phyloP scores from a whole-genome alignment of 2,888 invertebrate genomes.

The Lasius fuliginosus region DNA sequence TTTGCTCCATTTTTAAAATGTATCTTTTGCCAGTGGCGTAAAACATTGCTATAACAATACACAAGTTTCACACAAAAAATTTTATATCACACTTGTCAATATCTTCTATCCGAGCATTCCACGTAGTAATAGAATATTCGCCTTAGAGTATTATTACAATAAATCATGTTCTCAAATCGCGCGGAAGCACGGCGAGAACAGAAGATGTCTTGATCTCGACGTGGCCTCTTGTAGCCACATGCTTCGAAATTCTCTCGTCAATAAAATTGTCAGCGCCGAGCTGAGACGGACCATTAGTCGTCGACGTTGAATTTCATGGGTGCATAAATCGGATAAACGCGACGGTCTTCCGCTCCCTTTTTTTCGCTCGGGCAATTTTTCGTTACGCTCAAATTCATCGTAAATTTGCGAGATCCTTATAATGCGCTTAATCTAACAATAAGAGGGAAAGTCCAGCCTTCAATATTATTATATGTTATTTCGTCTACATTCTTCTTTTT shows the following conservation, averaged over 20 bases:
- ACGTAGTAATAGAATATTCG: neutral
- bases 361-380: neutral
- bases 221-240: neutral
- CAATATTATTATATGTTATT: no score
- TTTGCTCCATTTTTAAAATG: neutral
- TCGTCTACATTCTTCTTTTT: neutral
- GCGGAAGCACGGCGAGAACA: neutral
- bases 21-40: neutral
- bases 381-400: conserved; percentile 21
- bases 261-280: conserved; percentile 21
- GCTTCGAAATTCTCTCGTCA: neutral
- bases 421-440: neutral
- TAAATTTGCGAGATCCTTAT: conserved; percentile 8
- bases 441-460: neutral
- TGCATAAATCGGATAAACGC: conserved; percentile 20
- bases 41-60: neutral
- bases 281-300: conserved; percentile 1
- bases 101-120: neutral
- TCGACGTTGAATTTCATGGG: conserved; percentile 28
- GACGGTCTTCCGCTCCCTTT: neutral
- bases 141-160: neutral
- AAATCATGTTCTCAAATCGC: conserved; percentile 12
- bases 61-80: neutral
- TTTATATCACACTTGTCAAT: neutral
- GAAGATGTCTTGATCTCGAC: neutral